Evolutionary conservation across 2,797 vertebrate species (phyloP).

Genomic region (Dallia pectoralis): DNA sequence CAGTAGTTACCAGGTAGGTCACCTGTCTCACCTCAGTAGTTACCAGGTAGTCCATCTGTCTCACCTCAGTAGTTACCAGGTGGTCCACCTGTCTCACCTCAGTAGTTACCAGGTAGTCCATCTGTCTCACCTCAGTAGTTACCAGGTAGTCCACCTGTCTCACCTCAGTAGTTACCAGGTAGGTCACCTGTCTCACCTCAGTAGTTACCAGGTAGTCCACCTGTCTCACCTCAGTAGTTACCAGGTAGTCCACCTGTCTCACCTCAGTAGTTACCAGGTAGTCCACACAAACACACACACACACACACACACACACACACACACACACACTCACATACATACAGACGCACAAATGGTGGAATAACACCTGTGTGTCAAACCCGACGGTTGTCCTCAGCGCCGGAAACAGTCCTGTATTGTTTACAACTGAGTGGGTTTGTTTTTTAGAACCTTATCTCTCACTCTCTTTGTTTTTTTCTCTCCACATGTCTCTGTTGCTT

Average conservation of each 20-base stretch:
- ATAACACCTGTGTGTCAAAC: constrained; percentile 13
- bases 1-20: too few species aligned
- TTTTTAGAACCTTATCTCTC: not conserved
- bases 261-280: not conserved
- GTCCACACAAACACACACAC: not conserved
- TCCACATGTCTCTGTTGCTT: not conserved
- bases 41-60: too few species aligned
- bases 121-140: constrained; percentile 4
- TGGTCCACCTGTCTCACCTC: too few species aligned
- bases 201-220: too few species aligned
- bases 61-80: too few species aligned
- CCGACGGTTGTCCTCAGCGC: constrained; percentile 9
- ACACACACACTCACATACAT: not conserved
- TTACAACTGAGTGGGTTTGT: not conserved
- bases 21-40: too few species aligned
- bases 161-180: too few species aligned
- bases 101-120: too few species aligned
- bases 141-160: too few species aligned
- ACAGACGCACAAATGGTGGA: not conserved
- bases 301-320: not conserved
- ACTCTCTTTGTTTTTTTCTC: not conserved
- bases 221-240: too few species aligned
- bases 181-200: too few species aligned
- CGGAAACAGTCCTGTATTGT: constrained; percentile 4
- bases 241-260: constrained; percentile 1